Conservation (phyloP, 2,113 vertebrate genomes). For the Alectura lathami region DNA sequence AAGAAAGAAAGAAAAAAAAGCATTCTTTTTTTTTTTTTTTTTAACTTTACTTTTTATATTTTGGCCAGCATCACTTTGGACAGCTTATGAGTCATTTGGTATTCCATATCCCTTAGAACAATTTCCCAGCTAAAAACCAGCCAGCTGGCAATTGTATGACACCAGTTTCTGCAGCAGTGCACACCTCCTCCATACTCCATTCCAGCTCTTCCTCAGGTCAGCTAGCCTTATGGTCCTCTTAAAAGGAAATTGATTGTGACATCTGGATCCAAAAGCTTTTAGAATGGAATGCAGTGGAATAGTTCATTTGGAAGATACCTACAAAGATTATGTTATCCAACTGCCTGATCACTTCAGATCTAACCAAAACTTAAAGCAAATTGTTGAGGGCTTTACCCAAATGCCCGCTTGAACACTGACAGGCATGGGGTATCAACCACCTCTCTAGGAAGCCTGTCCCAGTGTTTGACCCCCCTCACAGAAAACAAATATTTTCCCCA, state of each 20-base stretch:
- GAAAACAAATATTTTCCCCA: neutral
- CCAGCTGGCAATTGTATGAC: neutral
- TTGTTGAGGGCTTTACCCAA: no score
- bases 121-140: neutral
- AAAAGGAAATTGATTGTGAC: neutral
- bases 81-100: neutral
- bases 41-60: neutral
- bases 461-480: neutral
- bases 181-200: accelerated
- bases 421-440: neutral
- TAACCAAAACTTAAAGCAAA: neutral
- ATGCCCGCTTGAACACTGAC: neutral
- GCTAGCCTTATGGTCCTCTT: neutral
- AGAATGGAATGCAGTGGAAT: no score
- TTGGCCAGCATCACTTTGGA: neutral
- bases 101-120: neutral
- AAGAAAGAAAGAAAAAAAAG: neutral
- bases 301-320: neutral
- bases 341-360: neutral
- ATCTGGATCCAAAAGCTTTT: neutral
- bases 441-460: neutral
- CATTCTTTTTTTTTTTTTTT: neutral
- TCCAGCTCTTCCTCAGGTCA: neutral
- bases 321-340: neutral
- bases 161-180: neutral